These are phyloP conservation scores for Enteromius viviparus DNA, from an alignment of 2,797 vertebrate genomes.

Conservation along the genomic window DNA sequence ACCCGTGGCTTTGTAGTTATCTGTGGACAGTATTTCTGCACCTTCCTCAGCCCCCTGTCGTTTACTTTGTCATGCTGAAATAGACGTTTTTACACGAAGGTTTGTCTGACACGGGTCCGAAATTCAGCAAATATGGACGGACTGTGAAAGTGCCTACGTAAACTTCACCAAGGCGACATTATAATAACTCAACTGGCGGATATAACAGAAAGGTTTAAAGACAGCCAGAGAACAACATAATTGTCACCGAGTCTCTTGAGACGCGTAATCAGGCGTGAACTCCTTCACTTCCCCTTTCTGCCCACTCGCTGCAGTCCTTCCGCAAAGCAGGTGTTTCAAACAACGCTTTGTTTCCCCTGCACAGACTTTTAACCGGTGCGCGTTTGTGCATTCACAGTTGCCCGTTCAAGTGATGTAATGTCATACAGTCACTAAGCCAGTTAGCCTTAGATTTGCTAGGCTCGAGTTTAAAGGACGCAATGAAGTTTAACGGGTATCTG, in stretches of 20 bases:
- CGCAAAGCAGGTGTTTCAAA: conserved; percentile 49
- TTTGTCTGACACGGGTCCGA: background rate
- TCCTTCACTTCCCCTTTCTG: conserved; percentile 47
- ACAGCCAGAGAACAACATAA: background rate
- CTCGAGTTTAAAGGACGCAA: conserved; percentile 55
- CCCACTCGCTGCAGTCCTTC: conserved; percentile 34
- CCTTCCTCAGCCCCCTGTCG: background rate
- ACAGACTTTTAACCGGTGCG: background rate
- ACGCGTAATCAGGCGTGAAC: conserved; percentile 36
- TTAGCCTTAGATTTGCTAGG: background rate
- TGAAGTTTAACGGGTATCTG: conserved; percentile 94
- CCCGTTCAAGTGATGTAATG: background rate
- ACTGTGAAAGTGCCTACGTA: background rate
- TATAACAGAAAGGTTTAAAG: background rate
- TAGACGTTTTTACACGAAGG: background rate
- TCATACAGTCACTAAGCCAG: background rate
- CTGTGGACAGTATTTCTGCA: background rate
- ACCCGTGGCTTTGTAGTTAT: background rate
- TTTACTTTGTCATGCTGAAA: background rate
- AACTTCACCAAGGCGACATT: background rate
- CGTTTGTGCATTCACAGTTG: background rate
- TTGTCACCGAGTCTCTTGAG: conserved; percentile 3
- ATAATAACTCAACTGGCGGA: background rate
- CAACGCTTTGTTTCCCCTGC: conserved; percentile 15
- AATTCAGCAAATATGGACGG: background rate